These are phyloP conservation scores for Aspidapion aeneum DNA, from an alignment of 2,888 invertebrate genomes.

Conservation along the genomic window DNA sequence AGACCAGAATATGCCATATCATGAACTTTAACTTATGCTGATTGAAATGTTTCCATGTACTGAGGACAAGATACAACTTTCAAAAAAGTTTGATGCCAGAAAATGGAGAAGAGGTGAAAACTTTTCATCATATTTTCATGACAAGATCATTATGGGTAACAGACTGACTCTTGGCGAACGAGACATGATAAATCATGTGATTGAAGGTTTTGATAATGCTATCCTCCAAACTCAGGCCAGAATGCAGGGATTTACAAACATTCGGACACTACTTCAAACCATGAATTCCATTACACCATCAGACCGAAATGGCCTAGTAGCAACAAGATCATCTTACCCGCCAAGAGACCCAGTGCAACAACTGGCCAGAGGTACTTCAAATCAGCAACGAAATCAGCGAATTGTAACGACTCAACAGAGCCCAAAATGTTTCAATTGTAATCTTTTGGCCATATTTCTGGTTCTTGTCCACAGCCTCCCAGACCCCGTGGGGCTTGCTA, in stretches of 20 bases:
- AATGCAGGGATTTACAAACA: background rate
- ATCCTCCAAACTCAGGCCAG: background rate
- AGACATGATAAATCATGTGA: background rate
- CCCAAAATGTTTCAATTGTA: background rate
- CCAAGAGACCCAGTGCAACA: background rate
- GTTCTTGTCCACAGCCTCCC: background rate
- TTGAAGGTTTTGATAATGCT: background rate
- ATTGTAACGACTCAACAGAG: too few relatives aligned
- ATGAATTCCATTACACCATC: background rate
- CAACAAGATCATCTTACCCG: background rate
- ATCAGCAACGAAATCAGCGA: too few relatives aligned
- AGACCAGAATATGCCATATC: background rate
- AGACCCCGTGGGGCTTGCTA: background rate
- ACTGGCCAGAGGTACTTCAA: too few relatives aligned
- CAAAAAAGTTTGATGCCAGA: background rate
- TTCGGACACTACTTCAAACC: background rate
- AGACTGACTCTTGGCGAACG: background rate
- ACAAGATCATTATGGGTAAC: background rate
- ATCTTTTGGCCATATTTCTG: background rate
- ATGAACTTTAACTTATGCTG: background rate
- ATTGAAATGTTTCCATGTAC: background rate
- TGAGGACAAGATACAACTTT: background rate
- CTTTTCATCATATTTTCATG: background rate
- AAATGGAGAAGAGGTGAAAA: background rate
- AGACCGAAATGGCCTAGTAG: background rate